phyloP scores from a whole-genome alignment of 2,113 vertebrate genomes.

The Gnathonemus longibarbis region DNA sequence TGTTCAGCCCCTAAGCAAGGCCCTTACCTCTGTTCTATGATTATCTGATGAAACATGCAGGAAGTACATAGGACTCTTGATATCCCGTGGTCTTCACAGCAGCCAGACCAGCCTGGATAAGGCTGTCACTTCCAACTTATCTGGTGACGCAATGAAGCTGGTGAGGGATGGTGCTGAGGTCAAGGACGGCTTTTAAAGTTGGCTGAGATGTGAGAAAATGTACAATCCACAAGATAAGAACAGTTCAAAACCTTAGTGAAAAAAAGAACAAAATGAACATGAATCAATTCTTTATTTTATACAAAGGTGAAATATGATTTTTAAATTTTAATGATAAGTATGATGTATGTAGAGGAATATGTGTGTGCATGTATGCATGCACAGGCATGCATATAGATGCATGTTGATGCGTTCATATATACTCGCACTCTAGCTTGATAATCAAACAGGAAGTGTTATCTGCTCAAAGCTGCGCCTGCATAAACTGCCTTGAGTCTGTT shows the following conservation, averaged over 20 bases:
- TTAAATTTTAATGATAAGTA: neutral
- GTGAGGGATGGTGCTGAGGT: neutral
- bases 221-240: neutral
- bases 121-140: neutral
- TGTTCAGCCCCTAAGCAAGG: too few relatives aligned
- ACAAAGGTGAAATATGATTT: neutral
- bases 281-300: neutral
- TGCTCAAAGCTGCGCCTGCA: neutral
- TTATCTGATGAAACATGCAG: neutral
- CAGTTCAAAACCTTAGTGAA: neutral
- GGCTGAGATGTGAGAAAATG: neutral
- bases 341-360: neutral
- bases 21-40: too few relatives aligned
- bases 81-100: neutral
- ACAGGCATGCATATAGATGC: neutral
- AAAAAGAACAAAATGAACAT: neutral
- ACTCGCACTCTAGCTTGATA: neutral
- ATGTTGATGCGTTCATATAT: neutral
- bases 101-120: neutral
- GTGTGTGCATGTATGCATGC: neutral
- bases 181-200: neutral
- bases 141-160: neutral
- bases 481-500: neutral
- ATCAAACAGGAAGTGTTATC: neutral
- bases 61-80: neutral